Evolutionary conservation across 1,140 invertebrate genomes (phyloP).

Genomic region (Trichonephila inaurata): DNA sequence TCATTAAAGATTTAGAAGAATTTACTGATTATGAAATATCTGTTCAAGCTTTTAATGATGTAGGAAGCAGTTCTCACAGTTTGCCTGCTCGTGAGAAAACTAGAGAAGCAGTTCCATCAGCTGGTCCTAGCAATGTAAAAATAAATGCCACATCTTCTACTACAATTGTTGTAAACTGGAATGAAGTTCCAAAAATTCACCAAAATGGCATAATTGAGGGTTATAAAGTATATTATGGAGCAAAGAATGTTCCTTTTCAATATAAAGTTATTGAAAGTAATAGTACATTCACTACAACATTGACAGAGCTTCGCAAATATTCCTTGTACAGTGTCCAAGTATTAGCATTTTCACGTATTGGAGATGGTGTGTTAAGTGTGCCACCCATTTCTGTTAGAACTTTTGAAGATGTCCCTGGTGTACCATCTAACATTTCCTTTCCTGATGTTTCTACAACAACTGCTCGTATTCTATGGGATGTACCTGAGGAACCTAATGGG

Average conservation of each 20-base stretch:
- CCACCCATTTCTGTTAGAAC: conserved; percentile 92
- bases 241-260: conserved; percentile 81
- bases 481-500: conserved; percentile 96
- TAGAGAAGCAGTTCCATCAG: conserved; percentile 92
- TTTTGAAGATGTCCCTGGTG: conserved; percentile 95
- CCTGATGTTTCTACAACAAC: conserved; percentile 95
- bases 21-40: conserved; percentile 94
- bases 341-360: conserved; percentile 94
- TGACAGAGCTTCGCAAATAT: conserved; percentile 95
- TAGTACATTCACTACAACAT: conserved; percentile 90
- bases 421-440: conserved; percentile 96
- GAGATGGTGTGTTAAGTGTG: conserved; percentile 92
- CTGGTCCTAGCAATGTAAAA: conserved; percentile 90
- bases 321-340: conserved; percentile 96
- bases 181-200: conserved; percentile 91
- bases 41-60: conserved; percentile 96
- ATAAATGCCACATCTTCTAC: conserved; percentile 96
- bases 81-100: conserved; percentile 92
- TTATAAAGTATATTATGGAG: conserved; percentile 86
- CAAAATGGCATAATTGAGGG: conserved; percentile 97
- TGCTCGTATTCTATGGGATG: conserved; percentile 96
- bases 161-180: conserved; percentile 96
- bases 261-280: conserved; percentile 93
- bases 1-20: conserved; percentile 92
- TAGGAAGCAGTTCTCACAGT: conserved; percentile 91